Conservation (phyloP, 64 coral and sea anemone genomes). For the Stichodactyla mertensii region DNA sequence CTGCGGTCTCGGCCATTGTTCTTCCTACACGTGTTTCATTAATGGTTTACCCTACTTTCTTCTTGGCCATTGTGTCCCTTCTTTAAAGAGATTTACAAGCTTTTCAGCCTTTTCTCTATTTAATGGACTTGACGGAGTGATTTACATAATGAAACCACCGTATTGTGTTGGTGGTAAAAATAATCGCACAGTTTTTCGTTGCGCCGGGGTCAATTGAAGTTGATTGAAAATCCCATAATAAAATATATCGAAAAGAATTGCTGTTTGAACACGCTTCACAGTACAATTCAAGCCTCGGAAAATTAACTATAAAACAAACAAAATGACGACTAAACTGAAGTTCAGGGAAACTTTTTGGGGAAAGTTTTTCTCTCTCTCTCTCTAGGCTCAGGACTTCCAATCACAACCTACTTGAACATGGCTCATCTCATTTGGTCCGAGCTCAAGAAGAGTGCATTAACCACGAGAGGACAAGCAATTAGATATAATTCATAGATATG, state of each 20-base stretch:
- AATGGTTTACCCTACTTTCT: conserved; percentile 88
- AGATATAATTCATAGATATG: conserved; percentile 52
- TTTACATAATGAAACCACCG: conserved; percentile 91
- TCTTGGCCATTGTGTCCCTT: conserved; percentile 84
- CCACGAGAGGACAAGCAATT: conserved; percentile 52
- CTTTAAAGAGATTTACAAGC: conserved; percentile 99
- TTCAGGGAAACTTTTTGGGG: not conserved
- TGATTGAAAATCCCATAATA: conserved; percentile 67
- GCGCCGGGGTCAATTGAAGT: conserved; percentile 88
- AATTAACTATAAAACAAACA: not conserved
- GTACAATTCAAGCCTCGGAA: not conserved
- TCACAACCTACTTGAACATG: not conserved
- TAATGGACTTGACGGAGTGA: conserved; percentile 87
- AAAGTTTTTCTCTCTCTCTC: not conserved
- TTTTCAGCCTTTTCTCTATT: conserved; percentile 98
- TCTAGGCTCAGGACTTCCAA: not conserved
- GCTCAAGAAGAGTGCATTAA: conserved; percentile 47
- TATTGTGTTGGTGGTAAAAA: conserved; percentile 74
- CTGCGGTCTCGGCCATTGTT: conserved; percentile 88
- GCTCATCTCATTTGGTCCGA: not conserved
- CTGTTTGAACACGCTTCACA: not conserved
- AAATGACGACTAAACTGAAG: conserved; percentile 18
- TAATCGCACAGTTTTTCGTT: conserved; percentile 62
- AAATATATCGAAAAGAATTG: conserved; percentile 49
- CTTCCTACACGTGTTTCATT: conserved; percentile 96